Evolutionary conservation across 2,113 vertebrate species (phyloP).

Genomic region (Sceloporus tristichus): DNA sequence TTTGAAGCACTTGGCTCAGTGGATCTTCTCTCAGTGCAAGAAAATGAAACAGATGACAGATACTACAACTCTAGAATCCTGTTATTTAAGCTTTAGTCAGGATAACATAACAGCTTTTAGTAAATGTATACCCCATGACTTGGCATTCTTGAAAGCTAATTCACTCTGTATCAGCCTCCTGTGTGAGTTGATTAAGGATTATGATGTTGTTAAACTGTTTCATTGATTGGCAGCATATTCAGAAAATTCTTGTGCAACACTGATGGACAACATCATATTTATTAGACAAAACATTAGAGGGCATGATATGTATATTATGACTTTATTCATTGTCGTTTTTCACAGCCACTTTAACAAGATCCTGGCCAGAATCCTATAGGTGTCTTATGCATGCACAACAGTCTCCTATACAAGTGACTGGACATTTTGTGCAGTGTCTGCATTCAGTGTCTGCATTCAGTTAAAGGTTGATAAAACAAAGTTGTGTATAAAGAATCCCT

Average conservation of each 20-base stretch:
- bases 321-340: constrained; percentile 10
- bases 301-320: not conserved
- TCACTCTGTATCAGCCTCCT: not conserved
- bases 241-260: constrained; percentile 50
- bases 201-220: constrained; percentile 8
- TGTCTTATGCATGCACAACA: too few relatives aligned
- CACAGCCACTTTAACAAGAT: not conserved
- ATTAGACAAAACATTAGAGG: not conserved
- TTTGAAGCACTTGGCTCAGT: not conserved
- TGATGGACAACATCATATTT: constrained; percentile 16
- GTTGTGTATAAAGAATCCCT: too few relatives aligned
- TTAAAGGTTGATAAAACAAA: too few relatives aligned
- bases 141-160: too few relatives aligned
- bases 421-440: too few relatives aligned
- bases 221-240: constrained; percentile 40
- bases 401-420: too few relatives aligned
- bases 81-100: too few relatives aligned
- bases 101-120: too few relatives aligned
- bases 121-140: too few relatives aligned
- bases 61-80: too few relatives aligned
- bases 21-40: not conserved
- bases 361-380: not conserved
- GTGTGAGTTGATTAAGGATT: too few relatives aligned
- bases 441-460: too few relatives aligned
- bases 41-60: not conserved